Base-by-base conservation (phyloP, 2,888 invertebrate genomes). In the Thera britannica region DNA sequence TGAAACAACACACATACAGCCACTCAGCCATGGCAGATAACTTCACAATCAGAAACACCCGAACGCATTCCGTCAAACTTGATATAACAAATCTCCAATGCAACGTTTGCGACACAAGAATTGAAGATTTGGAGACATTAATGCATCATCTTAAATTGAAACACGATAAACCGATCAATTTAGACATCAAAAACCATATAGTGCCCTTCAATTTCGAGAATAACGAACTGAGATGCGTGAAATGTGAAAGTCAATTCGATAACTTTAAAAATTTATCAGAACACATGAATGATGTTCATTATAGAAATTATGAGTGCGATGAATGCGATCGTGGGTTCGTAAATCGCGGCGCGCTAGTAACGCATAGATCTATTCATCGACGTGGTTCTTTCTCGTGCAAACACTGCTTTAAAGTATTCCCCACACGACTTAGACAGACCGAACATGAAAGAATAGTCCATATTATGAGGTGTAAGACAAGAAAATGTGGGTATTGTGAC, bases 401-500 rank as follows among this genome's bases (percentile, higher is more conserved):
- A 0, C 79, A 77, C 38, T 93, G 93, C 58, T 80, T 83, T 0
- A 90, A 90, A 73, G 79, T 83, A 0, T 93, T 91, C 52, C 81
- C 85, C 4, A 87, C 85, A 0, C 78, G 82, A n/a, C 80, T 81
- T 7, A 86, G 86, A 2, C 72, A 79, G 54, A 85, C 81, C 35
- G 82, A 85, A 0, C 92, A 92, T 64, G 84, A 87, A 46, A 77
- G 86, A n/a, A 82, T 83, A 1, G 84, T 89, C 0, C 92, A 89
- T 51, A 70, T 74, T 1, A 46, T 76, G 0, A 62, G 70, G 0
- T 81, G 77, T 4, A 80, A 77, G 35, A 77, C 74, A 0, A 62
- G 79, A 8, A 89, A 85, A n/a, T 94, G 94, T 55, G 75, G 80
- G 0, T 77, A 84, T 1, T 94, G 94, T 51, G 89, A 88, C 0